A percentile compares a stretch with the other conserved stretches of the same genome.
phyloP scores from a whole-genome alignment of 2,888 invertebrate species.

The Cryptocheilus praepositus region DNA sequence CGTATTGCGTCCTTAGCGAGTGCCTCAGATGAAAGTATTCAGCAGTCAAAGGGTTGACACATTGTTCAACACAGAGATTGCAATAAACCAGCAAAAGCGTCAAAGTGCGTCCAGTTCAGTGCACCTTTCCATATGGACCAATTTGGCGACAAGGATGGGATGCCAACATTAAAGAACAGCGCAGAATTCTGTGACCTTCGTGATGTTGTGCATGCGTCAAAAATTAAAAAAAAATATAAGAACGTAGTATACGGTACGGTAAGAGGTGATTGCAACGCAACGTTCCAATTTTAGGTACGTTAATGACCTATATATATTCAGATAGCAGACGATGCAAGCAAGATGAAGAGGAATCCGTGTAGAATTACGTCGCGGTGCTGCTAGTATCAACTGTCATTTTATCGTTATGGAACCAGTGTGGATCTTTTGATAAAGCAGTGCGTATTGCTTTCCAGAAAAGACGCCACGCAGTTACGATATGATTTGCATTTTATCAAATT shows the following conservation, averaged over 20 bases:
- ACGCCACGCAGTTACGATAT: neutral
- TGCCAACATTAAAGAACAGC: neutral
- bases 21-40: no score
- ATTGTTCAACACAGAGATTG: no score
- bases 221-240: neutral
- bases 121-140: neutral
- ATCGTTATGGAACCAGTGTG: neutral
- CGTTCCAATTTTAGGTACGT: neutral
- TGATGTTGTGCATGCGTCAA: neutral
- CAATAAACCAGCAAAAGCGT: no score
- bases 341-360: neutral
- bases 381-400: neutral
- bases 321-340: no score
- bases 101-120: no score
- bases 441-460: neutral
- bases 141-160: constrained; percentile 2
- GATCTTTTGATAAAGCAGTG: constrained; percentile 1
- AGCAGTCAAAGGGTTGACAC: no score
- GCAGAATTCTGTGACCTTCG: no score
- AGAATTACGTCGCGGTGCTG: neutral
- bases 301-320: no score
- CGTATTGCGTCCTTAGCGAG: no score
- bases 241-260: neutral
- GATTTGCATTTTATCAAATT: neutral
- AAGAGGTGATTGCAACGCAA: neutral